phyloP scores from a whole-genome alignment of 2,797 vertebrate genomes.

The Tapera naevia region DNA sequence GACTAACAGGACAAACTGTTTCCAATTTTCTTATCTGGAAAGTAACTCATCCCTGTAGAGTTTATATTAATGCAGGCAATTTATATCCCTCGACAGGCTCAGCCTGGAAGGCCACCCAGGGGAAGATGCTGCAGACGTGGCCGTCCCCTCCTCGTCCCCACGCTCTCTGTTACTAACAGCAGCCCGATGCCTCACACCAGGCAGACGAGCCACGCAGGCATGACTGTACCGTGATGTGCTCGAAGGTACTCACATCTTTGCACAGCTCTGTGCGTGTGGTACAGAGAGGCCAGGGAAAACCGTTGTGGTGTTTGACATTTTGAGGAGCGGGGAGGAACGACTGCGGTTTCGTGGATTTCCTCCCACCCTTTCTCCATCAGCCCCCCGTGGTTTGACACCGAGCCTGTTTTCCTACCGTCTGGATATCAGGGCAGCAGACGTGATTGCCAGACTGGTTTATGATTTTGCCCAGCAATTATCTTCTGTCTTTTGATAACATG shows the following conservation, averaged over 20 bases:
- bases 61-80: neutral
- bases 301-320: neutral
- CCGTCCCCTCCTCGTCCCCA: neutral
- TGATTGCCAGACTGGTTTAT: neutral
- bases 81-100: neutral
- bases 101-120: accelerated
- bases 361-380: neutral
- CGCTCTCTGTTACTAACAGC: neutral
- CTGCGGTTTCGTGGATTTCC: neutral
- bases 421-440: neutral
- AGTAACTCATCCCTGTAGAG: neutral
- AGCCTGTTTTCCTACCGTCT: neutral
- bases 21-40: neutral
- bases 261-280: neutral
- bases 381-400: neutral
- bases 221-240: neutral
- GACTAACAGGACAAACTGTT: neutral
- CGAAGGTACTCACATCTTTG: neutral
- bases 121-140: neutral
- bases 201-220: neutral
- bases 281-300: neutral
- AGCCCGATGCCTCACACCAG: neutral
- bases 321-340: neutral
- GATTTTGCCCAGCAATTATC: constrained; percentile 32
- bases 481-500: neutral